Evolutionary conservation across 1,140 invertebrate genomes (phyloP), one percentile per base, ranked within the genome.

Genomic region (Plectrocnemia conspersa): DNA sequence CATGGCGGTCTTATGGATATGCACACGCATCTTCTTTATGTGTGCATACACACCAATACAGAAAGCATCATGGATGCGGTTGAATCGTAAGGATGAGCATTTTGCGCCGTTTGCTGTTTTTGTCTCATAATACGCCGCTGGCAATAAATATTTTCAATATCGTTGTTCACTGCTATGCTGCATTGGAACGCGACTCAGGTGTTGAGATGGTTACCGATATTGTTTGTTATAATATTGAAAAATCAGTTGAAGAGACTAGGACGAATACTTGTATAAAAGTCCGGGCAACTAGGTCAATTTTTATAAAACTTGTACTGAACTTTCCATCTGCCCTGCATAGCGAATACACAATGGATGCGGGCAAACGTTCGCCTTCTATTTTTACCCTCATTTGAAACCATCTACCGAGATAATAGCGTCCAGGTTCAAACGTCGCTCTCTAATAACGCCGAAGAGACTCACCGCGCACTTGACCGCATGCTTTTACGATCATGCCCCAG

Each of bases 381-480:
- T 50, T 48, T 38, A 11, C 25, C 47, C 47, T 50, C 47, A 23
- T 50, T 50, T 50, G 38, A 22, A 38, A 35, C 33, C 47, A 38
- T 36, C 33, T 16, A 13, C 19, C 22, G 33, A 50, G 47, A 50
- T 36, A 35, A 50, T 38, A 50, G n/a, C n/a, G n/a, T 50, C 47
- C 33, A 38, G 35, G 47, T 50, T 50, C 32, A 50, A 50, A 21
- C 47, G 44, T 32, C 27, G 18, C 27, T 38, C 18, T 24, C 16
- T 35, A 35, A 50, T 50, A 38, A n/a, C 18, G 13, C 27, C 23
- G 33, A 23, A n/a, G 24, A 45, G 23, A 45, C 29, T n/a, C n/a
- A n/a, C 18, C 21, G 19, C 29, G 47, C 47, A 50, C 47, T 50
- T 50, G 47, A 50, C 32, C 47, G 42, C 10, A 10, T 46, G 23